Evolutionary conservation across 1,140 invertebrate genomes (phyloP).

Genomic region (Drosophila repleta): DNA sequence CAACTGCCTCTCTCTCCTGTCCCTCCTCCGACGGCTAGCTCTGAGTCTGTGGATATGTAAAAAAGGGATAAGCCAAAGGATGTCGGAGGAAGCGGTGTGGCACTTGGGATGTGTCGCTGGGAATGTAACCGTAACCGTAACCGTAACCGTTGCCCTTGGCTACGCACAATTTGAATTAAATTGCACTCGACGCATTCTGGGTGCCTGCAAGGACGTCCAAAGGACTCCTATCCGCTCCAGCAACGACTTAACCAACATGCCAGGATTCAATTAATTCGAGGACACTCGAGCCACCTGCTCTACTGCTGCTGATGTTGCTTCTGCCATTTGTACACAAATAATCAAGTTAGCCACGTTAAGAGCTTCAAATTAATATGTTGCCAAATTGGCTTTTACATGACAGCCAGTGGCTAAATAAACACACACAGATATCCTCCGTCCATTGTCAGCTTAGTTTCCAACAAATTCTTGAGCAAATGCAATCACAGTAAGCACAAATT

Average conservation of each 20-base stretch:
- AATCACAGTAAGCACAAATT: neutral
- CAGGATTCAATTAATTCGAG: conserved; percentile 69
- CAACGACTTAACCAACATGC: conserved; percentile 13
- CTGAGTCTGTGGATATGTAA: too few relatives aligned
- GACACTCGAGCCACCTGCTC: conserved; percentile 27
- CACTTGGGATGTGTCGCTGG: conserved; percentile 17
- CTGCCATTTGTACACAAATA: conserved; percentile 55
- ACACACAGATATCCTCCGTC: conserved; percentile 7
- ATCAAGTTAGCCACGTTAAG: conserved; percentile 49
- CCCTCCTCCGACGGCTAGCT: too few relatives aligned
- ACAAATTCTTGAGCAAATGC: conserved; percentile 12
- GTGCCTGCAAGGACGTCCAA: conserved; percentile 1
- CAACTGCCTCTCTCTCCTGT: too few relatives aligned
- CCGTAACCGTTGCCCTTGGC: conserved; percentile 65
- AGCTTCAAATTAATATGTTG: conserved; percentile 36
- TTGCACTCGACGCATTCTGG: conserved; percentile 72
- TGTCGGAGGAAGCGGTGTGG: neutral
- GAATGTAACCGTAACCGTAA: conserved; percentile 38
- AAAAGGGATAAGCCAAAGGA: neutral
- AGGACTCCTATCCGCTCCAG: neutral
- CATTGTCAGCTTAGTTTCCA: conserved; percentile 2
- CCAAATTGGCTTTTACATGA: conserved; percentile 34
- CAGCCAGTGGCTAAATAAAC: conserved; percentile 9
- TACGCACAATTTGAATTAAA: conserved; percentile 80
- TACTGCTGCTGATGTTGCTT: neutral